A percentile compares a stretch with the other conserved stretches of the same genome.
phyloP scores from a whole-genome alignment of 2,888 invertebrate genomes.

The Gortyna flavago region DNA sequence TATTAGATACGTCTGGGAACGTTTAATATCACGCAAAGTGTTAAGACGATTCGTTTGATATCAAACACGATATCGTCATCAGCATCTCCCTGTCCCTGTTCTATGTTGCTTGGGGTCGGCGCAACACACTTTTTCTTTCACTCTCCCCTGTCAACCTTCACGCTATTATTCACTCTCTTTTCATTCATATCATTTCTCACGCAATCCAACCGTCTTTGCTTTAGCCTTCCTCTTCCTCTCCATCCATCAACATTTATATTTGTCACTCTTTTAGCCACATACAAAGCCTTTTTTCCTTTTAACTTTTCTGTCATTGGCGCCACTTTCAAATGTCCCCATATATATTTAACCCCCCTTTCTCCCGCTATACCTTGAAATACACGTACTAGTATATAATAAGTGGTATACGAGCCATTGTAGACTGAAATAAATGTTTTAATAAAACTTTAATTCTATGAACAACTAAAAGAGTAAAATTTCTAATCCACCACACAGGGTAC shows the following conservation, averaged over 20 bases:
- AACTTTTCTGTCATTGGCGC: not conserved
- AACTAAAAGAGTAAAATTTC: conserved; percentile 7
- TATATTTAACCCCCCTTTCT: not conserved
- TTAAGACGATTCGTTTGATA: not conserved
- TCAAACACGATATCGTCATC: not conserved
- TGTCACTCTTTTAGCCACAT: not conserved
- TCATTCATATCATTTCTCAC: not conserved
- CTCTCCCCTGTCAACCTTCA: not conserved
- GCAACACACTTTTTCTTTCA: not conserved
- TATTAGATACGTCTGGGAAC: too few relatives aligned
- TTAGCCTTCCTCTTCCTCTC: not conserved
- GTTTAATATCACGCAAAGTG: too few relatives aligned
- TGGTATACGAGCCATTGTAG: too few relatives aligned
- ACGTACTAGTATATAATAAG: not conserved
- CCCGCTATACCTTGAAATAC: not conserved
- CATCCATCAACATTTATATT: not conserved
- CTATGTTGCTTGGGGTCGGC: not conserved
- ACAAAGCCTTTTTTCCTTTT: not conserved
- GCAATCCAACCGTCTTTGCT: not conserved
- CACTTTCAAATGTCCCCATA: not conserved
- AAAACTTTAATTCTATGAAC: too few relatives aligned
- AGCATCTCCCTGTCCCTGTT: fast-evolving
- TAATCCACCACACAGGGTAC: conserved; percentile 40
- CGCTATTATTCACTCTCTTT: not conserved
- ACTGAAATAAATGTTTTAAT: not conserved